phyloP scores from a whole-genome alignment of 2,888 invertebrate species.

The Campoletis raptor region DNA sequence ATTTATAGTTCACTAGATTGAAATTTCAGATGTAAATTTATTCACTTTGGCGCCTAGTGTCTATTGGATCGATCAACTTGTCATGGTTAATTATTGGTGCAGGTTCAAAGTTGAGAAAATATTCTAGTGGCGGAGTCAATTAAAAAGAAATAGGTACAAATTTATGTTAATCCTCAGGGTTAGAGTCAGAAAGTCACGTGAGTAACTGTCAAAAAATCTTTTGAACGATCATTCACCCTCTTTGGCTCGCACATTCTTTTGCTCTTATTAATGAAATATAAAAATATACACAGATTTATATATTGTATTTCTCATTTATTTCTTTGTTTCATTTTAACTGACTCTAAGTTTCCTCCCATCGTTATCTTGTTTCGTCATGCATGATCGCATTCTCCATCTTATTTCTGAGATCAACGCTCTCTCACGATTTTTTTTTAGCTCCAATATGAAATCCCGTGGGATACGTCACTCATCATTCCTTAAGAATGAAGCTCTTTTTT shows the following conservation, averaged over 20 bases:
- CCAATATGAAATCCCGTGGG: constrained; percentile 54
- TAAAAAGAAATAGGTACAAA: constrained; percentile 33
- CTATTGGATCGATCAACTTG: constrained; percentile 15
- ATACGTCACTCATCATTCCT: constrained; percentile 68
- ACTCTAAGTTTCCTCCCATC: constrained; percentile 23
- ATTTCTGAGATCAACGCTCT: constrained; percentile 60
- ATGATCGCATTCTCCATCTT: constrained; percentile 41
- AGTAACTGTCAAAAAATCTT: not conserved
- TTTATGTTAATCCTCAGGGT: constrained; percentile 23
- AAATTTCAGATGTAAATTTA: constrained; percentile 38
- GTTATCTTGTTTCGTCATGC: constrained; percentile 52
- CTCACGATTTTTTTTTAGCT: constrained; percentile 20
- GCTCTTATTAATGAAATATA: not conserved
- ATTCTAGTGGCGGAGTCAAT: constrained; percentile 25
- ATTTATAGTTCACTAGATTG: not conserved
- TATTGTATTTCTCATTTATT: constrained; percentile 64
- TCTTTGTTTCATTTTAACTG: constrained; percentile 48
- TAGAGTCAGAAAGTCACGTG: not conserved
- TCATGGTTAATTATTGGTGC: constrained; percentile 24
- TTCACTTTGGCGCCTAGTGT: constrained; percentile 9
- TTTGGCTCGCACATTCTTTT: constrained; percentile 29
- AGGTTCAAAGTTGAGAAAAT: constrained; percentile 1
- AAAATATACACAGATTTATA: constrained; percentile 1
- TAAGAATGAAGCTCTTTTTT: constrained; percentile 65
- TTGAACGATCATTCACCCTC: constrained; percentile 2